phyloP scores from a whole-genome alignment of 2,113 vertebrate genomes.

The Panthera tigris region DNA sequence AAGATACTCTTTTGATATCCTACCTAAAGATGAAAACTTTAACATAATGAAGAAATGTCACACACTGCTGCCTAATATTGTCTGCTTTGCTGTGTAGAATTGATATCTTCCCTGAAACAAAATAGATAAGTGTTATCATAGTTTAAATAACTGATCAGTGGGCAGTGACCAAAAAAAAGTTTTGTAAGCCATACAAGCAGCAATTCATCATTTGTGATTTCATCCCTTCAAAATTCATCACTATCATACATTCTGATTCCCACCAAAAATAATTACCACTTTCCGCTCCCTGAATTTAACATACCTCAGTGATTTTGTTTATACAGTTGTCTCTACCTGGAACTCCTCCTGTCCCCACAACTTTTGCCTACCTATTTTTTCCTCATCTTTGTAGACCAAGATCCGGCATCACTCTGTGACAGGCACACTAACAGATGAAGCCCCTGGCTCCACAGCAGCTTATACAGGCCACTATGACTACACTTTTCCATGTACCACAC shows the following conservation, averaged over 20 bases:
- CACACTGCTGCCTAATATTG: slow-evolving; percentile 90
- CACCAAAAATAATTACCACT: neutral
- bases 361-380: neutral
- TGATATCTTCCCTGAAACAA: slow-evolving; percentile 90
- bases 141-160: slow-evolving; percentile 21
- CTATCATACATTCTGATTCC: neutral
- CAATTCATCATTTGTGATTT: neutral
- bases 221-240: neutral
- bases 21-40: slow-evolving; percentile 97
- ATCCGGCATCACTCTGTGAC: neutral
- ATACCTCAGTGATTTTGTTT: neutral
- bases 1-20: slow-evolving; percentile 44
- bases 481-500: neutral
- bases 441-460: neutral
- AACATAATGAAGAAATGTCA: slow-evolving; percentile 93
- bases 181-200: neutral
- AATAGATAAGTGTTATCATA: slow-evolving; percentile 49
- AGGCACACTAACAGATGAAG: neutral
- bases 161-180: neutral
- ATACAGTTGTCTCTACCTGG: neutral
- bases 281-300: neutral
- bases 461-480: neutral
- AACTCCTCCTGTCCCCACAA: neutral
- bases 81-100: slow-evolving; percentile 92
- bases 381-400: neutral